Conservation (phyloP, 2,888 invertebrate genomes). For the Elegia similella region DNA sequence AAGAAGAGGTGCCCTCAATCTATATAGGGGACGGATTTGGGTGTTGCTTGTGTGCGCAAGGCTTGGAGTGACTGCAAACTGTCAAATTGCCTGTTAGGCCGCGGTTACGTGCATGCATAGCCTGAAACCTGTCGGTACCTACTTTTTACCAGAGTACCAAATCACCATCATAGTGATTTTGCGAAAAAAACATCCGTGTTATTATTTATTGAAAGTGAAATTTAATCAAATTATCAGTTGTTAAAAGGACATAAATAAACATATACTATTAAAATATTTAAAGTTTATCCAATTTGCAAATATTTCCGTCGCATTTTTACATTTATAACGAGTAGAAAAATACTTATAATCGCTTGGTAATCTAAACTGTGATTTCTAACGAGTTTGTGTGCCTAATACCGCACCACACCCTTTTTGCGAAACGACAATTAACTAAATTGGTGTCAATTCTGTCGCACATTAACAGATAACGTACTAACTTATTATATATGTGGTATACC, state of each 20-base stretch:
- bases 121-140: no score
- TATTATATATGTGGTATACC: no score
- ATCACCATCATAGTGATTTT: not conserved
- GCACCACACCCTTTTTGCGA: not conserved
- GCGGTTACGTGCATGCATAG: no score
- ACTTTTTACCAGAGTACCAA: no score
- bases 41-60: no score
- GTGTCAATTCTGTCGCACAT: not conserved
- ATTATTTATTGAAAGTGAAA: not conserved
- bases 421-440: not conserved
- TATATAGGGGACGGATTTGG: no score
- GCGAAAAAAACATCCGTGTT: not conserved
- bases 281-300: not conserved
- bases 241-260: constrained; percentile 1
- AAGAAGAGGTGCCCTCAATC: no score
- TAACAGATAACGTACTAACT: not conserved
- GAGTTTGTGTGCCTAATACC: not conserved
- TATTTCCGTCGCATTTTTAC: not conserved
- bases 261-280: not conserved
- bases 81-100: no score
- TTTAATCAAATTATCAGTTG: not conserved
- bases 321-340: not conserved
- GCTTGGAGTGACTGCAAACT: no score
- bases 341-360: not conserved
- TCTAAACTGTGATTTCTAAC: not conserved